Evolutionary conservation across 2,888 invertebrate genomes (phyloP), one percentile per base, ranked within the genome.

Genomic region (Adelphocoris suturalis): DNA sequence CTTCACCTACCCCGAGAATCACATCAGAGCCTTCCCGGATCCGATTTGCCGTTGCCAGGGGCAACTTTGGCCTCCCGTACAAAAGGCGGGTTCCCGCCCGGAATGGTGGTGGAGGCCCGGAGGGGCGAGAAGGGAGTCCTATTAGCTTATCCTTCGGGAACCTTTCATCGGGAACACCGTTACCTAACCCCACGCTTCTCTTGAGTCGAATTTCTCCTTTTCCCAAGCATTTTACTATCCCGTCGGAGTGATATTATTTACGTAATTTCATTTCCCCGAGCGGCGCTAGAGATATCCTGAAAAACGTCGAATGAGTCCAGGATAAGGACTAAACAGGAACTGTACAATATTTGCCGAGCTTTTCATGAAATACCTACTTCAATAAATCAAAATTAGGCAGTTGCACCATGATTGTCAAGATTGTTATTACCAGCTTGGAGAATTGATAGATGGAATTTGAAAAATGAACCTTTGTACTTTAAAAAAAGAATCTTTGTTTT

Each of bases 1-100:
- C 47, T 86, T 86, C 86, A 86, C 86, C 86, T 86, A 86, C 75
- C 55, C n/a, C 86, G 46, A 47, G 75, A 86, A 86, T 86, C 86
- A 86, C 86, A 86, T 86, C 86, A 86, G 86, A 82, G 48, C 78
- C 82, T 82, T 48, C 46, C 68, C 75, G 75, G 27, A 75, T 75
- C 86, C 75, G 46, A 75, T 86, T 86, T 75, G 75, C 86, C 75
- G 75, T 86, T 75, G 75, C 86, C 75, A 75, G 16, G 75, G 75
- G 75, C 86, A 19, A 86, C 52, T 52, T 52, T 82, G 68, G 68
- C 86, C 37, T 61, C 75, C 47, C 85, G 55, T 37, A 86, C 86
- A 86, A 86, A 47, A 75, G 68, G 47, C 27, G 61, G 47, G 48
- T 78, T 52, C 82, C 19, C 11, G n/a, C 46, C n/a, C n/a, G n/a